A percentile compares a stretch with the other conserved stretches of the same genome.
Evolutionary conservation across 2,888 invertebrate genomes (phyloP).

Genomic region (Polietes domitor): DNA sequence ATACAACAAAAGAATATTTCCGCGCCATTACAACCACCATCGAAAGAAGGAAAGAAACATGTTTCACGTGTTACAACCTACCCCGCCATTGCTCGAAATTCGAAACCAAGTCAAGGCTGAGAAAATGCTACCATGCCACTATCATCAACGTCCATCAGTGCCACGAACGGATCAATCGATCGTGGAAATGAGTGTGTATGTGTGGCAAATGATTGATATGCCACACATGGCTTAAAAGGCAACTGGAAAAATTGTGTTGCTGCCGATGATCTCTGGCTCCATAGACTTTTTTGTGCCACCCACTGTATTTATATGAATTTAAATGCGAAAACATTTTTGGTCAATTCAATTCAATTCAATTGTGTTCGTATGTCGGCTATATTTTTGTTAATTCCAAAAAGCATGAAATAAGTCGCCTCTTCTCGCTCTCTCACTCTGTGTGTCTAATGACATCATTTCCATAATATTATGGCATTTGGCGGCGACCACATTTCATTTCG

Average conservation of each 20-base stretch:
- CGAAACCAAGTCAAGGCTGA: neutral
- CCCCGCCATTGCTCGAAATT: neutral
- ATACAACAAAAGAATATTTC: too few relatives aligned
- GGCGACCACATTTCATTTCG: neutral
- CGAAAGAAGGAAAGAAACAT: too few relatives aligned
- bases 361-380: neutral
- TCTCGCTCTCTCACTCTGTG: neutral
- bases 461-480: constrained; percentile 39
- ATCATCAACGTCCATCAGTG: too few relatives aligned
- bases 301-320: constrained; percentile 23
- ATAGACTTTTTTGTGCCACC: constrained; percentile 4
- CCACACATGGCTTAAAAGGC: constrained; percentile 17
- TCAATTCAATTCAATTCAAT: neutral
- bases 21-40: too few relatives aligned
- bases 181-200: too few relatives aligned
- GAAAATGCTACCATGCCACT: neutral
- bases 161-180: too few relatives aligned
- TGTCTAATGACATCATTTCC: constrained; percentile 58
- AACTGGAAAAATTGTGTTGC: neutral
- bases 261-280: too few relatives aligned
- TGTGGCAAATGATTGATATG: constrained; percentile 10
- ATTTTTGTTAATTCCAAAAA: constrained; percentile 19
- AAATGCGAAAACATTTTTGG: neutral
- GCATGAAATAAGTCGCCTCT: neutral
- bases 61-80: too few relatives aligned